phyloP scores from a whole-genome alignment of 2,113 vertebrate genomes.

The Phycodurus eques region DNA sequence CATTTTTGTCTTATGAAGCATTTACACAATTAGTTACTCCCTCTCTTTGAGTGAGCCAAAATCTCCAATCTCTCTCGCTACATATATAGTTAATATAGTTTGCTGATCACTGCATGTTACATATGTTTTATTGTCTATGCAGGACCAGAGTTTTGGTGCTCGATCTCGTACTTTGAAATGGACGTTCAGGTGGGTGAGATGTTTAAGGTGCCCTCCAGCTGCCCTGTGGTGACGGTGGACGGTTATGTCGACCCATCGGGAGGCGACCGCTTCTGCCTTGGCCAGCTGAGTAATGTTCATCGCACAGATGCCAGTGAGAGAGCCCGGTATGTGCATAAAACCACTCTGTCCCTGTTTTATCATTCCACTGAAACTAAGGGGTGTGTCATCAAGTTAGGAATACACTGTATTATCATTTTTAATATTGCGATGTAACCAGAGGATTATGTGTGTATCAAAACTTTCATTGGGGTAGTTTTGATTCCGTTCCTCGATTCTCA shows the following conservation, averaged over 20 bases:
- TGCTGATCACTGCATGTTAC: no score
- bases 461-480: no score
- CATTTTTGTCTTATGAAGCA: neutral
- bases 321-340: constrained; percentile 64
- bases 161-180: constrained; percentile 79
- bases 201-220: constrained; percentile 77
- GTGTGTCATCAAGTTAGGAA: neutral
- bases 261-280: constrained; percentile 74
- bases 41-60: neutral
- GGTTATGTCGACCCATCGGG: constrained; percentile 76
- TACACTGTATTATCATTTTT: neutral
- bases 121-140: neutral
- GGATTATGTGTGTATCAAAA: no score
- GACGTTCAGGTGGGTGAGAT: constrained; percentile 82
- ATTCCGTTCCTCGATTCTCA: neutral
- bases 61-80: no score
- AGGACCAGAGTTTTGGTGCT: constrained; percentile 78
- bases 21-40: neutral
- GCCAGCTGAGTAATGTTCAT: constrained; percentile 76
- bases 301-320: constrained; percentile 75
- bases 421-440: neutral
- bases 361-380: neutral
- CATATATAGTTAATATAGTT: no score
- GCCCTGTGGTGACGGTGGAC: constrained; percentile 72
- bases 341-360: neutral